phyloP scores from a whole-genome alignment of 2,113 vertebrate genomes.

The Tetraodon nigroviridis region DNA sequence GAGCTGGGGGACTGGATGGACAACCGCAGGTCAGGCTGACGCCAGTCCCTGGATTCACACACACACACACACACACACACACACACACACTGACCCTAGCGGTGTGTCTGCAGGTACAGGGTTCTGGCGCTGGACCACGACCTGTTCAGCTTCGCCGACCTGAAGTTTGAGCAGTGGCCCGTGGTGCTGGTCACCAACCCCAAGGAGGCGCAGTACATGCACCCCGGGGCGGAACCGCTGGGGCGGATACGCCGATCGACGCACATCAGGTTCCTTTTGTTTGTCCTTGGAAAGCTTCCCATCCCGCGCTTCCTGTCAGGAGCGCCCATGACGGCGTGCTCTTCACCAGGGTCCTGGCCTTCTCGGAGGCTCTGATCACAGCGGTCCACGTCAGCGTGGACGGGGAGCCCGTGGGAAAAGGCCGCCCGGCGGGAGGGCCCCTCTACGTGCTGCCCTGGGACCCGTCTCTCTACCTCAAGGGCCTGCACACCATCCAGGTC shows the following conservation, averaged over 20 bases:
- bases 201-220: constrained; percentile 87
- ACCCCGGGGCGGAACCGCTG: constrained; percentile 83
- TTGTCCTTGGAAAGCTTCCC: constrained; percentile 12
- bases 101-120: constrained; percentile 78
- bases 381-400: constrained; percentile 82
- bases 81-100: background rate
- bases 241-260: constrained; percentile 83
- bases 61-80: no score
- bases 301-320: background rate
- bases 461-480: constrained; percentile 79
- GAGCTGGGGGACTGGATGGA: constrained; percentile 96
- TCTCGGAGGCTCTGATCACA: constrained; percentile 82
- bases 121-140: constrained; percentile 92
- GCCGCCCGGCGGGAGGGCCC: constrained; percentile 80
- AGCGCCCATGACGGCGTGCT: background rate
- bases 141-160: constrained; percentile 90
- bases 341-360: constrained; percentile 82
- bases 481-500: constrained; percentile 84
- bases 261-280: constrained; percentile 85
- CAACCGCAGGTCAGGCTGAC: constrained; percentile 79
- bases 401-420: constrained; percentile 74
- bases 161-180: constrained; percentile 89
- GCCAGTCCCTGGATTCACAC: no score
- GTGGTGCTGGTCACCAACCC: constrained; percentile 93
- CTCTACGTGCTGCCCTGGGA: constrained; percentile 87